Conservation (phyloP, 2,888 invertebrate species). For the Lymantria dispar region DNA sequence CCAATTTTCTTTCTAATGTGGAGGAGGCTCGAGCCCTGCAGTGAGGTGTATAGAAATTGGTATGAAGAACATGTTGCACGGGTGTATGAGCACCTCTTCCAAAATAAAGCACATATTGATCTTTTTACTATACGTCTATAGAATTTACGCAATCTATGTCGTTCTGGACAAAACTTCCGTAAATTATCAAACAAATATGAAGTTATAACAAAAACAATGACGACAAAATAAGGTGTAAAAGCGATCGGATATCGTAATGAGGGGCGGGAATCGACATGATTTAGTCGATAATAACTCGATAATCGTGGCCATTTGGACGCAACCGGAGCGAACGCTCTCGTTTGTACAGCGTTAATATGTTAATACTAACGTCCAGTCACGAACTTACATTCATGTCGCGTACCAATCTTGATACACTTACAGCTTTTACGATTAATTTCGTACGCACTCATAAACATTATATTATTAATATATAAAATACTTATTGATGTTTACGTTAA, state of each 20-base stretch:
- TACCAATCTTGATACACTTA: slow-evolving; percentile 44
- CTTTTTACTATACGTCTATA: no score
- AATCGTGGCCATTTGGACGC: slow-evolving; percentile 36
- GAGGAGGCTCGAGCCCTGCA: no score
- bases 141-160: no score
- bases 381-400: slow-evolving; percentile 28
- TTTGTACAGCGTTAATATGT: slow-evolving; percentile 56
- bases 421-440: slow-evolving; percentile 47
- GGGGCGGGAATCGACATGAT: slow-evolving; percentile 36
- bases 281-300: slow-evolving; percentile 45
- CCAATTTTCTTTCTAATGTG: no score
- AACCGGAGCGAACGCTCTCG: slow-evolving; percentile 37
- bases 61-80: no score
- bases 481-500: neutral
- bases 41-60: no score
- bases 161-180: no score
- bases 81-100: no score
- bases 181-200: no score
- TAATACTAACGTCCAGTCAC: slow-evolving; percentile 47
- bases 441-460: slow-evolving; percentile 36
- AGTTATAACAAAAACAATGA: slow-evolving; percentile 34
- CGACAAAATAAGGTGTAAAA: slow-evolving; percentile 53
- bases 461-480: slow-evolving; percentile 4
- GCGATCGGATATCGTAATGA: slow-evolving; percentile 29
- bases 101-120: no score